Base-by-base conservation (phyloP, 2,888 invertebrate species). In the Cephus rjabovi region DNA sequence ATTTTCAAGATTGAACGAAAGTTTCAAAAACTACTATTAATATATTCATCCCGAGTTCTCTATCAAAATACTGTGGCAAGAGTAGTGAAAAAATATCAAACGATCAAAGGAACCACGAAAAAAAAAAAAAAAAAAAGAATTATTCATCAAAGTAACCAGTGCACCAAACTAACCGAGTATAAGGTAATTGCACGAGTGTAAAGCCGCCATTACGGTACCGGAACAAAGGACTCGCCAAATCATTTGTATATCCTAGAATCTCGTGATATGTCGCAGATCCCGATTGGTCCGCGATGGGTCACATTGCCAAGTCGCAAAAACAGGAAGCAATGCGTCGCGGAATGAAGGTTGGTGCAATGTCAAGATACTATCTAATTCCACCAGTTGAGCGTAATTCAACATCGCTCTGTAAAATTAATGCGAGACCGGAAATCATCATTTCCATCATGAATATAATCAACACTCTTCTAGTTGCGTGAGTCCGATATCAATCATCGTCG, bases 281-380 rank as follows among this genome's bases (percentile, higher is more conserved):
- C 56, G 56, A 56, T 9, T 23, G 23, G 23, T 56, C 2, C 23
- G 56, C 23, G 56, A 56, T 23, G 56, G 23, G 56, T 56, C 56
- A 23, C 56, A 56, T 56, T 56, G 56, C 56, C 56, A 23, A 56
- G 56, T 56, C 56, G 56, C 56, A 56, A 79, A 85, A 85, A 81
- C 80, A 83, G 82, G 83, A 82, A 85, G 81, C 77, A 82, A 84
- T 82, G 79, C 80, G 80, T 83, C 82, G 81, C 80, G 80, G 77
- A 81, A 74, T 76, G 78, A 84, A 82, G 80, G 78, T 81, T 83
- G 85, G 81, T 81, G 83, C 85, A 83, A 81, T 81, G 80, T 82
- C 80, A 69, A 78, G 84, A 86, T 85, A 85, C 83, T 80, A 86
- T 83, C 84, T 79, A 34, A 34, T 56, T 56, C 56, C 56, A 56